Evolutionary conservation across 2,113 vertebrate species (phyloP), one percentile per base, ranked within the genome.

Genomic region (Orthochromis indermauri): DNA sequence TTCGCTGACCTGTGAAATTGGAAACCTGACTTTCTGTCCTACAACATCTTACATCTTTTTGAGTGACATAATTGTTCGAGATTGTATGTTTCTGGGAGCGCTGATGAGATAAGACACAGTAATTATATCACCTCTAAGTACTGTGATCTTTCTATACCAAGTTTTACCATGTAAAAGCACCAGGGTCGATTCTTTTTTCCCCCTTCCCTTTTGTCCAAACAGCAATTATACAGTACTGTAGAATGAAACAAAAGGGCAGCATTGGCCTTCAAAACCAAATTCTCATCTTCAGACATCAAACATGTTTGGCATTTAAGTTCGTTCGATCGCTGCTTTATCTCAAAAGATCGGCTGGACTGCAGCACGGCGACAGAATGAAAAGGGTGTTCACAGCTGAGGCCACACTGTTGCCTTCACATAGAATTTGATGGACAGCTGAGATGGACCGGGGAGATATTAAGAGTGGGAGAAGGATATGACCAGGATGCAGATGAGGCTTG

Each of bases 401-500:
- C 94, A 94, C 42, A 90, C 86, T 85, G 90, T 86, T 76, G 86
- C 91, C 82, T 78, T 92, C 90, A 87, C 89, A 86, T 24, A 31
- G 90, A 86, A 71, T 93, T 88, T 82, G 95, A 96, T 91, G 91
- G 93, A 94, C 94, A 91, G 93, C 92, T 94, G 91, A 94, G 94
- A 94, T 95, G 92, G 90, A 96, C 88, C 12, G 83, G 89, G 87
- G 86, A 88, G 93, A 96, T 95, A 96, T 92, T 93, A 82, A 87
- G 89, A 92, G 91, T 88, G 90, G 93, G 94, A 94, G 90, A 84
- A 80, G 94, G 91, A 93, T 90, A 92, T 82, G 93, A 89, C 94
- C 88, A 93, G 90, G 93, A 94, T 94, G 94, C 94, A 96, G 95
- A 96, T 96, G 94, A 95, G 93, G 85, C 82, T 91, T 87, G 89